Percentiles rank a stretch among this genome's conserved stretches.
Evolutionary conservation across 2,797 vertebrate genomes (phyloP).

Genomic region (Emydoidea blandingii): DNA sequence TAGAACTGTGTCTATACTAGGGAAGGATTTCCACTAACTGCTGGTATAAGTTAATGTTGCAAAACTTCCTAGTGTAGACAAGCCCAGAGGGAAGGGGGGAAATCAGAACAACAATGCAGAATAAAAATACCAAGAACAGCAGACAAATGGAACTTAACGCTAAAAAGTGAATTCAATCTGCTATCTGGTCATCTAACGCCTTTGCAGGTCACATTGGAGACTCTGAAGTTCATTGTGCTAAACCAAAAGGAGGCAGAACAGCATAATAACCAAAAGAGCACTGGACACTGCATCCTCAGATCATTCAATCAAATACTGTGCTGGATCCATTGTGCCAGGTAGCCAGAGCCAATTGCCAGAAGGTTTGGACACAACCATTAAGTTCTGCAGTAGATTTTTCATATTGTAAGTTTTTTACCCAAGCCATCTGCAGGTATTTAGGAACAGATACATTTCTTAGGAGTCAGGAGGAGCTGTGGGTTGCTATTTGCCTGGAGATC

Average conservation of each 20-base stretch:
- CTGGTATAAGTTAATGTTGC: neutral
- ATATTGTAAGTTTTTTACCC: fast-evolving
- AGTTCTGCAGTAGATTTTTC: neutral
- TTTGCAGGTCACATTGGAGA: neutral
- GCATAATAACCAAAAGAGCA: neutral
- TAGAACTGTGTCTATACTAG: neutral
- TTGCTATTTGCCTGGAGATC: neutral
- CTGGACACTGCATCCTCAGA: neutral
- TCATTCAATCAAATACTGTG: fast-evolving
- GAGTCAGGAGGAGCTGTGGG: neutral
- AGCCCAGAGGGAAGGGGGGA: neutral
- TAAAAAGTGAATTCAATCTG: neutral
- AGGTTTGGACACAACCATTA: neutral
- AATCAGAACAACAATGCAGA: neutral
- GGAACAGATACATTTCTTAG: neutral
- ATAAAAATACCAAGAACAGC: neutral
- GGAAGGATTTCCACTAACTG: neutral
- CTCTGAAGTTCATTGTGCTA: neutral
- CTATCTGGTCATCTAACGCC: neutral
- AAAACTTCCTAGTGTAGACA: neutral
- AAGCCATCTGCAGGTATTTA: neutral
- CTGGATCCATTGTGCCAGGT: fast-evolving
- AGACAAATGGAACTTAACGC: neutral
- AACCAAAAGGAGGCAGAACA: neutral
- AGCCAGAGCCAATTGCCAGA: neutral